A percentile compares a stretch with the other conserved stretches of the same genome.
Evolutionary conservation across 1,140 invertebrate genomes (phyloP).

Genomic region (Mesaphorura yosii): DNA sequence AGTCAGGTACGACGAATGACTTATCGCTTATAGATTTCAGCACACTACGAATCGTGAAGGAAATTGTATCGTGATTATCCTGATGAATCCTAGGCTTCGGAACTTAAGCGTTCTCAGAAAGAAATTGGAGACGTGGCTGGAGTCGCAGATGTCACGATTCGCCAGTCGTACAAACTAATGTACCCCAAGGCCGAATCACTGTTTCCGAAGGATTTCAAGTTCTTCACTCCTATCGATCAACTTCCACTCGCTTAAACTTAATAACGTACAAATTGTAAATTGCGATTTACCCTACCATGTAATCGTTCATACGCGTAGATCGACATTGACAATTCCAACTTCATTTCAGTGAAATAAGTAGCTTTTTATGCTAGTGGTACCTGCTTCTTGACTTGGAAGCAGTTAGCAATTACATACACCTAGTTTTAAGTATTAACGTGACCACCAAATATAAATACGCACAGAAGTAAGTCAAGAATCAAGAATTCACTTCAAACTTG

Average conservation of each 20-base stretch:
- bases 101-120: slow-evolving; percentile 87
- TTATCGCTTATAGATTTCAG: not conserved
- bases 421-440: no score
- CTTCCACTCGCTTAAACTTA: slow-evolving; percentile 67
- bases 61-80: not conserved
- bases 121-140: slow-evolving; percentile 98
- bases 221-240: slow-evolving; percentile 85
- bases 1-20: slow-evolving; percentile 56
- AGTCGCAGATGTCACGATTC: slow-evolving; percentile 95
- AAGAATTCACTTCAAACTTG: no score
- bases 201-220: slow-evolving; percentile 94
- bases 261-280: not conserved
- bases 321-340: no score
- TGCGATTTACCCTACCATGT: not conserved
- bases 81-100: slow-evolving; percentile 59
- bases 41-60: not conserved
- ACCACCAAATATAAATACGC: no score
- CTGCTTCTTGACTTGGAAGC: no score
- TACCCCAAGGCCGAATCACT: slow-evolving; percentile 80
- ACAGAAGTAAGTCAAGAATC: no score
- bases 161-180: slow-evolving; percentile 97
- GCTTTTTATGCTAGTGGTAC: no score
- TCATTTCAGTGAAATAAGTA: no score
- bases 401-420: not conserved
- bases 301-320: no score